Conservation (phyloP, 1,140 invertebrate genomes). For the Hycleus phaleratus region DNA sequence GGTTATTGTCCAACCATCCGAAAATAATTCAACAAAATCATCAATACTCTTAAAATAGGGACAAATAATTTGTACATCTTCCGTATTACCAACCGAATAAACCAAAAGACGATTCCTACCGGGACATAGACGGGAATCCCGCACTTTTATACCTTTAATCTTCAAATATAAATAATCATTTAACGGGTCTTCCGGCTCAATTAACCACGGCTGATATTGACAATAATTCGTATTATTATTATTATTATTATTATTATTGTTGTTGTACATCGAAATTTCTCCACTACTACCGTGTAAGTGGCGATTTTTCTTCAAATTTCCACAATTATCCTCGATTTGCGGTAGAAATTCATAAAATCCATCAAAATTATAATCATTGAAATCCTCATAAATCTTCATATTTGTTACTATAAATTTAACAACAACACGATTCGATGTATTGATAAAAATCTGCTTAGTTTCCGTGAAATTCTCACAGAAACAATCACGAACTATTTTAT, state of each 20-base stretch:
- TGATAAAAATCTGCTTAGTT: constrained; percentile 49
- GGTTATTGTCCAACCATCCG: constrained; percentile 56
- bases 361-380: constrained; percentile 71
- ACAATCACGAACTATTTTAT: constrained; percentile 62
- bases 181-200: constrained; percentile 62
- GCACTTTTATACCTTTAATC: constrained; percentile 56
- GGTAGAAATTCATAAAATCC: constrained; percentile 66
- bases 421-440: constrained; percentile 60
- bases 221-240: constrained; percentile 42
- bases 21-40: constrained; percentile 60
- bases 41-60: constrained; percentile 43
- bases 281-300: constrained; percentile 61
- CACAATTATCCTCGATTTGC: constrained; percentile 47
- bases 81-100: constrained; percentile 54
- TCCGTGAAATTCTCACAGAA: constrained; percentile 63
- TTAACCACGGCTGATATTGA: constrained; percentile 68
- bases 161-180: constrained; percentile 65
- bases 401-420: constrained; percentile 64
- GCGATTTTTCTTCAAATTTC: constrained; percentile 53
- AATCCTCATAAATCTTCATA: constrained; percentile 78
- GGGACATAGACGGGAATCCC: constrained; percentile 50
- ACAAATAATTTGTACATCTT: constrained; percentile 58
- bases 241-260: constrained; percentile 21
- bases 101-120: constrained; percentile 67
- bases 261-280: constrained; percentile 50